Percentiles rank a stretch among this genome's conserved stretches.
Evolutionary conservation across 2,797 vertebrate species (phyloP).

Genomic region (Dromococcyx pavoninus): DNA sequence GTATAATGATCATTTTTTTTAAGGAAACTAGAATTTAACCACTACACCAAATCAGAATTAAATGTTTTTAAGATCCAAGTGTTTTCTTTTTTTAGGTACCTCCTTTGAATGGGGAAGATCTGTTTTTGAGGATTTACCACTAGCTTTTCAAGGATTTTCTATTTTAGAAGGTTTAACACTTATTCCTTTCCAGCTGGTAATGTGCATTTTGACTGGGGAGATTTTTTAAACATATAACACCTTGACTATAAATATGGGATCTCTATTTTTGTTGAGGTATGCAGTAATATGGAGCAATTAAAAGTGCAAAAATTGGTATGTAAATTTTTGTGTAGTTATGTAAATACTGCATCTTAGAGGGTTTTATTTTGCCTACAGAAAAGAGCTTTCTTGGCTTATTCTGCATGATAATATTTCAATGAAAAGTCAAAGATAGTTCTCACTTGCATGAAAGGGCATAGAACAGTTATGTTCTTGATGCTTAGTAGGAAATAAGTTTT

Average conservation of each 20-base stretch:
- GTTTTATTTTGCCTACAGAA: not conserved
- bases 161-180: slow-evolving; percentile 5
- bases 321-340: not conserved
- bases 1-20: not conserved
- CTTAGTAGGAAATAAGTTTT: not conserved
- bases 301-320: no score
- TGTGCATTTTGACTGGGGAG: not conserved
- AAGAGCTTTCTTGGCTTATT: not conserved
- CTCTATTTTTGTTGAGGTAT: no score
- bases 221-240: not conserved
- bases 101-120: slow-evolving; percentile 4
- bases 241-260: no score
- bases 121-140: not conserved
- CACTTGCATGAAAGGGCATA: not conserved
- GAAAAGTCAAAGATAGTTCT: not conserved
- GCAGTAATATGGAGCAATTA: no score
- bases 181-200: not conserved
- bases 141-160: not conserved
- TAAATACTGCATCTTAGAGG: not conserved
- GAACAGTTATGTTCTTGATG: not conserved
- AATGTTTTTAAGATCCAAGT: not conserved
- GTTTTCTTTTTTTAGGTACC: not conserved
- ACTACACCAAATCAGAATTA: not conserved
- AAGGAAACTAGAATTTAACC: not conserved
- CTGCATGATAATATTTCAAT: not conserved